Conservation (phyloP, 2,797 vertebrate genomes). For the Sphenopsis melanotis region DNA sequence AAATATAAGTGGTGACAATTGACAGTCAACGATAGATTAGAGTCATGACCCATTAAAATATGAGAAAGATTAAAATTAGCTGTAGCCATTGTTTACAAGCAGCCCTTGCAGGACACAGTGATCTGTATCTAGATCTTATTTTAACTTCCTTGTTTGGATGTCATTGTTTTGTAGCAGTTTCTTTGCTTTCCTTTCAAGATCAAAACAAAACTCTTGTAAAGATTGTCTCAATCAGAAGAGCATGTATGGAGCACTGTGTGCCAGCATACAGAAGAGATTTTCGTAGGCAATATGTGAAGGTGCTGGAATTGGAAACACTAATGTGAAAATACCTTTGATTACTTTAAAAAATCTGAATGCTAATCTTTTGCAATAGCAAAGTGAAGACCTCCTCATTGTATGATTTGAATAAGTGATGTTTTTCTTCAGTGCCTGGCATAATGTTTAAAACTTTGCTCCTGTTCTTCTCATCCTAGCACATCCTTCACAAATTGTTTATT, state of each 20-base stretch:
- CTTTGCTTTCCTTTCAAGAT: not conserved
- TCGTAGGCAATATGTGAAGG: rapidly evolving
- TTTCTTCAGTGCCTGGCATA: not conserved
- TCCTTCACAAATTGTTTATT: not conserved
- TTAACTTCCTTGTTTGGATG: not conserved
- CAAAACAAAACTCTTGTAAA: not conserved
- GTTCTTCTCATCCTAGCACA: not conserved
- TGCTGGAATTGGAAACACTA: not conserved
- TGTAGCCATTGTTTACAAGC: not conserved
- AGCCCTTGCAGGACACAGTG: not conserved
- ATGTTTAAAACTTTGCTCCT: not conserved
- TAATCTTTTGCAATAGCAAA: not conserved
- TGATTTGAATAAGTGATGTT: not conserved
- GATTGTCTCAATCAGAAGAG: not conserved
- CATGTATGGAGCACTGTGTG: rapidly evolving
- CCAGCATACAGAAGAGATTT: not conserved
- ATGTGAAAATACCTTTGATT: not conserved
- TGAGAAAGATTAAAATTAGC: not conserved
- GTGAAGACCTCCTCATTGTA: not conserved
- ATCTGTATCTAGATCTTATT: not conserved
- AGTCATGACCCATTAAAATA: not conserved
- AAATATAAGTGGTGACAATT: not conserved
- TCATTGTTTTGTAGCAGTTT: not conserved
- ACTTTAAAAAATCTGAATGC: not conserved
- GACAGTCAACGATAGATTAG: not conserved